Percentiles rank a stretch among this genome's conserved stretches.
Evolutionary conservation across 2,888 invertebrate species (phyloP).

Genomic region (Nomada lathburiana): DNA sequence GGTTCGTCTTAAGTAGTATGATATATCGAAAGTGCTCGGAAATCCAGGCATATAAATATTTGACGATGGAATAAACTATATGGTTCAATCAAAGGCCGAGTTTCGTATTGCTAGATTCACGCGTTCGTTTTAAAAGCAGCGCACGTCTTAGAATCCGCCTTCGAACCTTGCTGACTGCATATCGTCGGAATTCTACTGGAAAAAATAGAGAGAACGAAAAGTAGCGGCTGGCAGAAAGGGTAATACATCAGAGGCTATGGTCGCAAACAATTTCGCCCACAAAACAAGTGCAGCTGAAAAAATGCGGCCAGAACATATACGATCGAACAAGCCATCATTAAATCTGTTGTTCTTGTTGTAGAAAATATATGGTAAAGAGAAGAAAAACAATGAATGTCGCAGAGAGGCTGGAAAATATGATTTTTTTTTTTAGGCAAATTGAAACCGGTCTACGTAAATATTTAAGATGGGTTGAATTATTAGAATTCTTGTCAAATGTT

Average conservation of each 20-base stretch:
- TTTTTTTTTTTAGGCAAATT: too few species aligned
- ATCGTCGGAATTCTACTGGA: slow-evolving; percentile 42
- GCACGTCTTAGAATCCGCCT: slow-evolving; percentile 13
- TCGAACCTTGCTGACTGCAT: slow-evolving; percentile 22
- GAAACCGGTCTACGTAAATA: too few species aligned
- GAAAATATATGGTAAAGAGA: neutral
- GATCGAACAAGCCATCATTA: neutral
- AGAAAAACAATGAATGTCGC: neutral
- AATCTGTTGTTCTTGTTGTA: neutral
- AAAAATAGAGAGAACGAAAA: slow-evolving; percentile 18
- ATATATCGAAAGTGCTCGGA: neutral
- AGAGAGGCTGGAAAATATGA: too few species aligned
- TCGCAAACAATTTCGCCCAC: slow-evolving; percentile 50
- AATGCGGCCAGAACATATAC: slow-evolving; percentile 29
- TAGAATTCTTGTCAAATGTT: too few species aligned
- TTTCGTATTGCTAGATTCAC: slow-evolving; percentile 22
- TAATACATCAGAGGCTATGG: slow-evolving; percentile 49
- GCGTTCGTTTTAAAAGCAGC: slow-evolving; percentile 34
- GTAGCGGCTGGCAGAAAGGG: slow-evolving; percentile 27
- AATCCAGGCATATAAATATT: slow-evolving; percentile 17
- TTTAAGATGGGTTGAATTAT: too few species aligned
- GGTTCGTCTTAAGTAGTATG: neutral
- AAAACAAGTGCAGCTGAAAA: slow-evolving; percentile 16
- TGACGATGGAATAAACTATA: neutral
- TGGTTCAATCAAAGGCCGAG: slow-evolving; percentile 8